Base-by-base conservation (phyloP, 2,797 vertebrate species). In the Myotis vivesi region DNA sequence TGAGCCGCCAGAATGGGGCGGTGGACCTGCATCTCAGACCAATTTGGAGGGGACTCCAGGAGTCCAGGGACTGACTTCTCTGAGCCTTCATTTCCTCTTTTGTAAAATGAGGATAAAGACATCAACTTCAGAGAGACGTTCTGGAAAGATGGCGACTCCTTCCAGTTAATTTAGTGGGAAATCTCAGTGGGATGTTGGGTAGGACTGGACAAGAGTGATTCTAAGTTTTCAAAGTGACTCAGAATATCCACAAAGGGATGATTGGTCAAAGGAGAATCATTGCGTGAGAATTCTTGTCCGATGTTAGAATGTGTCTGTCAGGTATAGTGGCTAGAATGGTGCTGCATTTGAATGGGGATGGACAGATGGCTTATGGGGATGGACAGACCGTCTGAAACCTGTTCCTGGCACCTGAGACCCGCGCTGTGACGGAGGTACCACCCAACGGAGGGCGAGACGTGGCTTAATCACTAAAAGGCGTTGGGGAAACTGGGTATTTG, bases 401-500 rank as follows among this genome's bases (percentile, higher is more conserved):
- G 3, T 62, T 79, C 49, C 73, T 66, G 79, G 22, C 30, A 0
- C 23, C 3, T 2, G 28, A 53, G n/a, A 41, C 25, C 66, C 41
- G 44, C 15, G 53, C 19, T 13, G 2, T 8, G n/a, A 57, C 46
- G 57, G 16, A 75, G 62, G 57, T 11, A 15, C 25, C 69, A 23
- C 22, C 30, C 9, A 17, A 2, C 9, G 15, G 38, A 9, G 9
- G n/a, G 22, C 1, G 8, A 41, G 57, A 13, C 2, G 2, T 8
- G 13, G 6, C 17, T 83, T 38, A 81, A 62, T 77, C 55, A 71
- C n/a, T 25, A 20, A 49, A 84, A 82, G 41, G 19, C 3, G 0
- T 2, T 38, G 85, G n/a, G 49, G 16, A 81, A 59, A 38, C 12
- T 5, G 46, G 28, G n/a, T n/a, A 16, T 87, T 87, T 41, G 59